Evolutionary conservation across 2,113 vertebrate species (phyloP).

Genomic region (Spea multiplicata): DNA sequence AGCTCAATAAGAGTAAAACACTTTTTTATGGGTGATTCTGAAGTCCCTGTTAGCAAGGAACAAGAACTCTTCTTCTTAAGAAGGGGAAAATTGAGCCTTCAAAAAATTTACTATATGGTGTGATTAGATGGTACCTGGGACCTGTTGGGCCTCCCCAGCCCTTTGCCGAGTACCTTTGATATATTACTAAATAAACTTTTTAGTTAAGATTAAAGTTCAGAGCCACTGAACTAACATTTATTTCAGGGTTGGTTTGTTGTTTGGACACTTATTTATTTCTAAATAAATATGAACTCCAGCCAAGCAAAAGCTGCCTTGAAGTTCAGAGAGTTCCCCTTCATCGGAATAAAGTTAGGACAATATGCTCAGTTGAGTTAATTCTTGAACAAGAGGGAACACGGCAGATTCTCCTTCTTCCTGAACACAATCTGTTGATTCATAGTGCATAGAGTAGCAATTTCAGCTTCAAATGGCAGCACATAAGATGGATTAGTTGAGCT

Average conservation of each 20-base stretch:
- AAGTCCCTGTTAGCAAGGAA: no score
- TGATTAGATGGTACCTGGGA: no score
- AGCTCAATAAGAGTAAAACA: no score
- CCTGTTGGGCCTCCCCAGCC: no score
- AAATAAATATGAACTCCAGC: neutral
- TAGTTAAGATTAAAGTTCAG: no score
- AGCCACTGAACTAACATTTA: no score
- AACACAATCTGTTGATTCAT: slow-evolving; percentile 43
- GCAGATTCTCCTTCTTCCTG: slow-evolving; percentile 30
- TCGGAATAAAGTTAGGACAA: neutral
- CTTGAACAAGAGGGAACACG: slow-evolving; percentile 30
- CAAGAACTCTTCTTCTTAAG: no score
- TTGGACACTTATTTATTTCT: neutral
- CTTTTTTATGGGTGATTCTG: no score
- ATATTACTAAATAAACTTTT: no score
- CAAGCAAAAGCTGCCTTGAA: neutral
- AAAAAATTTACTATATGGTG: no score
- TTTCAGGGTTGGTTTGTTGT: neutral
- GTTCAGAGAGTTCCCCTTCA: neutral
- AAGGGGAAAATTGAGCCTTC: no score
- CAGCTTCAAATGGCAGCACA: slow-evolving; percentile 40
- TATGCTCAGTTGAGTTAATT: neutral
- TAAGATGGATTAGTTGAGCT: slow-evolving; percentile 42
- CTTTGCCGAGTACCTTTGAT: no score
- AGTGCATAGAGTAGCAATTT: slow-evolving; percentile 38